Base-by-base conservation (phyloP, 2,797 vertebrate genomes). In the Chromis chromis region DNA sequence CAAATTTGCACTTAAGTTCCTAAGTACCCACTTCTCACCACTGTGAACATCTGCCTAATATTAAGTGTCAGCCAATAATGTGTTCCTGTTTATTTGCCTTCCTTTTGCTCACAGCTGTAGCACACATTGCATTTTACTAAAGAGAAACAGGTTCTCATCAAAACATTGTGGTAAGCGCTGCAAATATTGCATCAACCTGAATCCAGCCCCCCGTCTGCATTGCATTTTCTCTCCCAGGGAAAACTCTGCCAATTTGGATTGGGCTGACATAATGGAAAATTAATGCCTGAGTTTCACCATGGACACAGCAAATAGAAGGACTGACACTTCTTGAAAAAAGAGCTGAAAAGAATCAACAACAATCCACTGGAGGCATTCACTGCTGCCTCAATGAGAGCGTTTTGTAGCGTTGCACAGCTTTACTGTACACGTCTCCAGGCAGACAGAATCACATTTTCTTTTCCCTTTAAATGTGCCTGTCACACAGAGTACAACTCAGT, bases 221-320 rank as follows among this genome's bases (percentile, higher is more conserved):
- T 17, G 16, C 10, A 21, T 42, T 75, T 68, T 81, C 72, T 78
- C 81, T 88, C 86, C 52, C 82, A 78, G 65, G 25, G 74, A 81
- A 84, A 86, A 70, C 33, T 63, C 65, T 80, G 82, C 65, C 59
- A 65, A 60, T 68, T 84, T 72, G 69, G 70, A 72, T 56, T 19
- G n/a, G 39, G 58, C 66, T 86, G 84, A 88, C 91, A 82, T 92
- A 92, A 92, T 89, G 87, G 90, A 91, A 93, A 93, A 83, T 82
- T 63, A 86, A 87, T 66, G 82, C 58, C 76, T 21, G 74, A 25
- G 42, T 81, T 84, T 86, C 73, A 65, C 55, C 71, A 49, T 70
- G 55, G 79, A 82, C 78, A 65, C 77, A 57, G 56, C 56, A 55
- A 54, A 74, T 36, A 46, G 65, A 74, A 59, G 73, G 59, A 56